Base-by-base conservation (phyloP, 2,888 invertebrate species). In the Microchrysa polita region DNA sequence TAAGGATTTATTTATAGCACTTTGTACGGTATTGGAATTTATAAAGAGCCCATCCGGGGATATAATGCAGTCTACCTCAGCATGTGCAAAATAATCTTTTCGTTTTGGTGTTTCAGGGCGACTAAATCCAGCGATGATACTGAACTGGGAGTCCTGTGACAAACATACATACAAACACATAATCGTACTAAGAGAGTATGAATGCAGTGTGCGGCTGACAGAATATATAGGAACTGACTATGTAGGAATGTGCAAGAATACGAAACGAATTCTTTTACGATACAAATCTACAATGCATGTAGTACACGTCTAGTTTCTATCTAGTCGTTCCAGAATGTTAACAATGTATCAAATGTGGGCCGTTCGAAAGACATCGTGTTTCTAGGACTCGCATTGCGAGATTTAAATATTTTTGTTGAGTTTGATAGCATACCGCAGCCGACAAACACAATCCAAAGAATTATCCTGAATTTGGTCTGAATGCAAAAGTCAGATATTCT, bases 1-100 rank as follows among this genome's bases (percentile, higher is more conserved):
- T 69, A 73, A 34, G 73, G 75, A 73, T 75, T 75, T 75, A 75
- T 75, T 73, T 74, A 74, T 63, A 69, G 57, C 73, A 69, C 69
- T 42, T 20, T 44, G 73, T 69, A 69, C 69, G 69, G 69, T 73
- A 69, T 69, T 69, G 73, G 73, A 55, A 73, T 75, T 75, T 61
- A 60, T 67, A 69, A 63, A 48, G 48, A 63, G 57, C 20, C 65
- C 65, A 69, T 55, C 55, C 69, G 55, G 42, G 27, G 20, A 55
- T 69, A 69, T 69, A n/a, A 40, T 69, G 69, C 69, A 69, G 69
- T 69, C 69, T 69, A 69, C 69, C 57, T 69, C 55, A 69, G 69
- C 69, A 55, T 69, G 55, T 55, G 69, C 55, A 40, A 57, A 69
- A 69, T 69, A 69, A 69, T 69, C 69, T 69, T 67, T 69, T 69